Evolutionary conservation across 2,888 invertebrate genomes (phyloP), one percentile per base, ranked within the genome.

Genomic region (Pollenia angustigena): DNA sequence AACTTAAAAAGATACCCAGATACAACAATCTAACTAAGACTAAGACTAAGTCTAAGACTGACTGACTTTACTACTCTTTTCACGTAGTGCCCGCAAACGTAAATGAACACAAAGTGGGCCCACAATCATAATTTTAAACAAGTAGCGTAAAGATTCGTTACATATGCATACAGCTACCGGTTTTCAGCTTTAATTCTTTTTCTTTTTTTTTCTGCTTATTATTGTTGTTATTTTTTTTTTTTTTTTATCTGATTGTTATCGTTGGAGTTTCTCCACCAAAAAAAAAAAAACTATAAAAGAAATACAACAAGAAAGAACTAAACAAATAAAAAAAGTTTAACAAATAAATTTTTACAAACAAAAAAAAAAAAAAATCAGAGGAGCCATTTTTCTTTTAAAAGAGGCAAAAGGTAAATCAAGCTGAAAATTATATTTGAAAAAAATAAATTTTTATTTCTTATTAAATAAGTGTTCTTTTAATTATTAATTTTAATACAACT

Each of bases 131-230:
- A 88, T 88, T 76, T 88, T 86, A 87, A 84, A 86, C 88, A 88
- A 88, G 88, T 87, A 88, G 88, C 88, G 86, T 88, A 88, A 87
- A 88, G 88, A 88, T 85, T 88, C 88, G 88, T 88, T 88, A 88
- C 88, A 88, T 88, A 88, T 87, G 87, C 88, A 87, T 82, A 72
- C 84, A 78, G 88, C 88, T 88, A 88, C 88, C 87, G 88, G 88
- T 88, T 88, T 88, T 88, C 86, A 88, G 81, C 84, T 79, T 86
- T 23, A 60, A 50, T 7, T 54, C 42, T 71, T 52, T 23, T 71
- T 69, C n/a, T 62, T 62, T 46, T 23, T n/a, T n/a, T 52, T 62
- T 6, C n/a, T 23, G 32, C 10, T 83, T 80, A 16, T 76, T 60
- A 58, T 56, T 75, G 75, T 69, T 66, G 81, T 72, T 78, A 10